Evolutionary conservation across 2,113 vertebrate genomes (phyloP), one percentile per base, ranked within the genome.

Genomic region (Upupa epops): DNA sequence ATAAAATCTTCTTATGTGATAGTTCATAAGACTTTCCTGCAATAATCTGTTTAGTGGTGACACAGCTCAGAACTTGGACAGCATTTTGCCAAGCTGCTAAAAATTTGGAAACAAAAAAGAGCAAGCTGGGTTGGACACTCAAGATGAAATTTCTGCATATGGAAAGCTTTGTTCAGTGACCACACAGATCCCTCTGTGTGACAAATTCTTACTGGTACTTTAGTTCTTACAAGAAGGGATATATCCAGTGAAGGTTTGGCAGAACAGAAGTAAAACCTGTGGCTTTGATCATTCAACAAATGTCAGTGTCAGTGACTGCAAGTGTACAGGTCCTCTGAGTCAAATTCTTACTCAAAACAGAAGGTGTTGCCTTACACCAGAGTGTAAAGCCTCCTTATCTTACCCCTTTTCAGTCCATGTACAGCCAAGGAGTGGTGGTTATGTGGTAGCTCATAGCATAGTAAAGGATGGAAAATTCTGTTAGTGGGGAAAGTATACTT

Each of bases 221-320:
- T 18, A 74, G 17, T 5, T 61, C 22, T 51, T 77, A 9, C 4
- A 34, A 13, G 81, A 54, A 25, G 31, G 46, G 31, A 8, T n/a
- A 7, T 49, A 25, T 34, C 21, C 46, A 32, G 37, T 16, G 32
- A 45, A 61, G 65, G 9, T 55, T 20, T 36, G 63, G 58, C 26
- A 40, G 63, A 45, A 20, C 26, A 65, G 36, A 76, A n/a, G 52
- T 51, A 16, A 20, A 1, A 1, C 51, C 36, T 51, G 31, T 55
- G 46, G 49, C 3, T 0, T 25, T 25, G 40, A 6, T 86, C 16
- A 2, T 15, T 10, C 15, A 34, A 6, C 37, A 49, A 4, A 8
- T 46, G 31, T 17, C 28, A 56, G 2, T 18, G 31, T 40, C 37
- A 7, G 3, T 29, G 80, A 51, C 8, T 56, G 60, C 59, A 51